Percentiles rank a stretch among this genome's conserved stretches.
Evolutionary conservation across 1,140 invertebrate species (phyloP).

Genomic region (Aphaenogaster ashmeadi): DNA sequence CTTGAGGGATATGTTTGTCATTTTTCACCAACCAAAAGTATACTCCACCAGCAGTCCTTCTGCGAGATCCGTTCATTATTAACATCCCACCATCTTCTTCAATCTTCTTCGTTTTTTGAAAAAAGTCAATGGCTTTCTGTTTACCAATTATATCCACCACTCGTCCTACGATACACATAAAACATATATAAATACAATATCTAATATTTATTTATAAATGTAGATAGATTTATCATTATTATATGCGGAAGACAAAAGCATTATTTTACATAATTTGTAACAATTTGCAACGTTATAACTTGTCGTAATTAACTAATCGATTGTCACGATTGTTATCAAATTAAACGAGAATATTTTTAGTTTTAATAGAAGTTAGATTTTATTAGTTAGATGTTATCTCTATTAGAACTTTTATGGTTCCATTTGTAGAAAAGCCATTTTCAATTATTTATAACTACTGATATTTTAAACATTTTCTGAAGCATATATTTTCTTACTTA

Average conservation of each 20-base stretch:
- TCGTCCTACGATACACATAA: conserved; percentile 88
- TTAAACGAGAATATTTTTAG: neutral
- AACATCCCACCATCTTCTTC: conserved; percentile 94
- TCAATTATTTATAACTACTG: neutral
- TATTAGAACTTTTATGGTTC: neutral
- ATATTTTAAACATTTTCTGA: neutral
- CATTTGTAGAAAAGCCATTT: neutral
- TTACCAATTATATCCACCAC: conserved; percentile 92
- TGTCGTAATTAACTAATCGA: neutral
- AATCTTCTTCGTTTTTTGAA: conserved; percentile 92
- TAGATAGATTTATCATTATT: neutral
- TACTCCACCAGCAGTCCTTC: conserved; percentile 94
- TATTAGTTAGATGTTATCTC: neutral
- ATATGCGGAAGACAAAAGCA: neutral
- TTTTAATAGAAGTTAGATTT: neutral
- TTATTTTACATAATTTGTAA: neutral
- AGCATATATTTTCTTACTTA: conserved; percentile 88
- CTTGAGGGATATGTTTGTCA: conserved; percentile 90
- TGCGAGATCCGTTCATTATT: conserved; percentile 93
- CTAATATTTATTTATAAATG: neutral
- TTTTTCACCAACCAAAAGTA: conserved; percentile 94
- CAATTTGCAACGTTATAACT: neutral
- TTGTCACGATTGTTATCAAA: neutral
- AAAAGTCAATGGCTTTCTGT: conserved; percentile 92
- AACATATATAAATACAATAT: conserved; percentile 56